Evolutionary conservation across 1,140 invertebrate genomes (phyloP), one percentile per base, ranked within the genome.

Genomic region (Agrilus planipennis): DNA sequence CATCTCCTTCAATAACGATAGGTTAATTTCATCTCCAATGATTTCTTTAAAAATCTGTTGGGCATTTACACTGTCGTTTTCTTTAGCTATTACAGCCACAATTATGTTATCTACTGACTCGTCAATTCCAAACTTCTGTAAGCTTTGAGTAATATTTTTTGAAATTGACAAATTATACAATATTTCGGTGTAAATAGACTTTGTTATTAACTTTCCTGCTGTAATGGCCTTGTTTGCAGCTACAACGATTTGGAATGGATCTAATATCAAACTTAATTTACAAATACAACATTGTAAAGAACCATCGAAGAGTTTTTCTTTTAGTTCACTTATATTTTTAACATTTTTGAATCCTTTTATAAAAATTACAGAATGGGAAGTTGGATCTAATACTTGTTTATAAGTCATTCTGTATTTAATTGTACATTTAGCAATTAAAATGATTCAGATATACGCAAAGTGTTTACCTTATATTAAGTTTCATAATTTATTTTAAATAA

Each of bases 211-310:
- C 41, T 69, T 71, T 36, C 69, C 61, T 7, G 67, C 63, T 2
- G 73, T 43, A 0, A 67, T 63, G n/a, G 79, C 77, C 60, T 75
- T 79, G 50, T 82, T 81, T 0, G 75, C 75, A 3, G 79, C 79
- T 0, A 79, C 66, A 3, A 65, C 61, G 2, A 80, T 53, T 68
- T 83, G 80, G 49, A 82, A 73, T 6, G 71, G 63, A 61, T 80
- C 72, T 4, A 71, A 48, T 43, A 84, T 70, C 19, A 79, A 57
- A 25, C 52, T 57, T 1, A 76, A 69, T 54, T 81, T 81, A 15
- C 80, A 62, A 1, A 77, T 55, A 27, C 72, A 69, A 53, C 78
- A 81, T 25, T 68, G 59, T 49, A 81, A 61, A 25, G 63, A 41
- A 25, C 73, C 73, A 3, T 52, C 56, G 9, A 75, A 54, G 11